These are phyloP conservation scores for Metopia argyrocephala DNA, from an alignment of 2,888 invertebrate species.

Conservation along the genomic window DNA sequence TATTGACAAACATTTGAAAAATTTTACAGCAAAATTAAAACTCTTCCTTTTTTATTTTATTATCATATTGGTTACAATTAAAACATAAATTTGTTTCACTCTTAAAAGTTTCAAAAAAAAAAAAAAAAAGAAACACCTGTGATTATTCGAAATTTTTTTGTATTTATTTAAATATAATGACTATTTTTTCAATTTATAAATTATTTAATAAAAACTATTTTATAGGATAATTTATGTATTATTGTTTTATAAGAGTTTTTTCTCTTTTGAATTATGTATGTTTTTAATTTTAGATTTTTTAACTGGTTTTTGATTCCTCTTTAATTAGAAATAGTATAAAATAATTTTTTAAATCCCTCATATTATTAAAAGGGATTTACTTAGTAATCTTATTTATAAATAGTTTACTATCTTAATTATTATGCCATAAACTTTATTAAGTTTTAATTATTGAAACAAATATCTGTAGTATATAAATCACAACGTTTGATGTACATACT, in stretches of 20 bases:
- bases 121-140: conserved; percentile 28
- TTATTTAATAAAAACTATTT: neutral
- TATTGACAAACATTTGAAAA: neutral
- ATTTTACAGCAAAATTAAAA: no score
- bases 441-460: no score
- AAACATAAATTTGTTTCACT: no score
- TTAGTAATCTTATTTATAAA: no score
- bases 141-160: conserved; percentile 53
- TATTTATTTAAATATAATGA: conserved; percentile 34
- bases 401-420: no score
- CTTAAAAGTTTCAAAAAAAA: neutral
- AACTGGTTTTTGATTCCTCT: conserved; percentile 44
- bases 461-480: no score
- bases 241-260: conserved; percentile 22
- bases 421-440: no score
- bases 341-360: neutral
- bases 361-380: neutral
- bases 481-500: no score
- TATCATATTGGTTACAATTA: no score
- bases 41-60: no score
- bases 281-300: neutral
- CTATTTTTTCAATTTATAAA: conserved; percentile 8
- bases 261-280: no score
- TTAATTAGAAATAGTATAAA: neutral
- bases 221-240: neutral